Evolutionary conservation across 1,140 invertebrate genomes (phyloP).

Genomic region (Trichonephila inaurata): DNA sequence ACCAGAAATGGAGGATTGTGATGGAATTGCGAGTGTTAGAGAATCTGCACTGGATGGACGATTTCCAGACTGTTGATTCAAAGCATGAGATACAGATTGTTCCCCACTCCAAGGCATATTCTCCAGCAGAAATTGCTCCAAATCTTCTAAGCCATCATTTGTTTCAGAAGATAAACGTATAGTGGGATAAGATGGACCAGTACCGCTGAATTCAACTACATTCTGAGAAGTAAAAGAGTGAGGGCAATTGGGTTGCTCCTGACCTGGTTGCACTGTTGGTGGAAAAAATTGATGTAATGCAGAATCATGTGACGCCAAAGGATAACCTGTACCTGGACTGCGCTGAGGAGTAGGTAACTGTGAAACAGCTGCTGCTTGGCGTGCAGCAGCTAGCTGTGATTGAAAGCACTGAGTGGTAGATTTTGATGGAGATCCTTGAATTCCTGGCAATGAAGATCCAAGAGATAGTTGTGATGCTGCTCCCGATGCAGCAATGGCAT

Average conservation of each 20-base stretch:
- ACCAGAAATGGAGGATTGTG: not conserved
- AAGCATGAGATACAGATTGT: slow-evolving; percentile 34
- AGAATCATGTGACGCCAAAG: slow-evolving; percentile 55
- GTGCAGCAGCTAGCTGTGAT: slow-evolving; percentile 61
- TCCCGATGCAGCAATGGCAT: slow-evolving; percentile 53
- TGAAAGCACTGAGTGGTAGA: slow-evolving; percentile 68
- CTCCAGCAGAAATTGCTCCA: slow-evolving; percentile 74
- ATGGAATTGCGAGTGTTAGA: slow-evolving; percentile 54
- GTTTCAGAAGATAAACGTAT: slow-evolving; percentile 57
- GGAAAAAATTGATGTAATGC: slow-evolving; percentile 62
- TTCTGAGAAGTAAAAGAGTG: slow-evolving; percentile 58
- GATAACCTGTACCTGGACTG: slow-evolving; percentile 28
- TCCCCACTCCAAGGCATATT: slow-evolving; percentile 71
- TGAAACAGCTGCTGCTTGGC: slow-evolving; percentile 62
- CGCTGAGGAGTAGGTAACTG: slow-evolving; percentile 43
- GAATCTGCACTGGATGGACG: slow-evolving; percentile 73
- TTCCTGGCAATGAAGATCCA: slow-evolving; percentile 12
- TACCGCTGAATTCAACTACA: slow-evolving; percentile 49
- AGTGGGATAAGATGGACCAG: slow-evolving; percentile 54
- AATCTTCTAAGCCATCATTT: slow-evolving; percentile 71
- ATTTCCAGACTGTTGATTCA: slow-evolving; percentile 65
- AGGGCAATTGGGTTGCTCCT: slow-evolving; percentile 62
- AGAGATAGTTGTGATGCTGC: slow-evolving; percentile 53
- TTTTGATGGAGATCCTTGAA: slow-evolving; percentile 52
- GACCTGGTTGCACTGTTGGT: slow-evolving; percentile 41